Conservation (phyloP, 2,888 invertebrate genomes). For the Lasioglossum lativentre region DNA sequence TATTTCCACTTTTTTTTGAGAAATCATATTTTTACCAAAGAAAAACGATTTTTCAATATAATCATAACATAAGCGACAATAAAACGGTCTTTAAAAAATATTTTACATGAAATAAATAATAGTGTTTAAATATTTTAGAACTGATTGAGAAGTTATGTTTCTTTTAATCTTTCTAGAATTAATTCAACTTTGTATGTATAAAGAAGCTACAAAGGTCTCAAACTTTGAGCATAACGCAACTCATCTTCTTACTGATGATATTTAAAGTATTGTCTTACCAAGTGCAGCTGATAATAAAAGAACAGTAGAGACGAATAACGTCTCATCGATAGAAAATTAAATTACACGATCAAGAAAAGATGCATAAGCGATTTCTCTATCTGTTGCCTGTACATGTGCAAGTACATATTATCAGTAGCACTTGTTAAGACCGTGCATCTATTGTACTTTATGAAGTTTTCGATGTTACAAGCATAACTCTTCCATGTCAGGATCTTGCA, state of each 20-base stretch:
- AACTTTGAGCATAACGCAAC: not conserved
- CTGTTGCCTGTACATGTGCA: not conserved
- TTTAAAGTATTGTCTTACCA: not conserved
- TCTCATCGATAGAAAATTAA: not conserved
- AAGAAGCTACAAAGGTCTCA: not conserved
- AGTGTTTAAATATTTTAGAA: not conserved
- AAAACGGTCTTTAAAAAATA: not conserved
- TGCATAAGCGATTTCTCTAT: too few relatives aligned
- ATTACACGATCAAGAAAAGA: not conserved
- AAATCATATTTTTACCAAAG: too few relatives aligned
- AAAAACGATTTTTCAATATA: too few relatives aligned
- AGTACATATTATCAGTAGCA: not conserved
- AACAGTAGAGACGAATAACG: not conserved
- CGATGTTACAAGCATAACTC: slow-evolving; percentile 72
- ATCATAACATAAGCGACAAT: too few relatives aligned
- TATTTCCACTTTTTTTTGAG: not conserved
- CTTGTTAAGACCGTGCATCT: not conserved
- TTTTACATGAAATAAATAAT: not conserved
- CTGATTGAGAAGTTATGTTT: not conserved
- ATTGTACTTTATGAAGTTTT: not conserved
- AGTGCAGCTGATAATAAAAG: not conserved
- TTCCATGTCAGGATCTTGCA: slow-evolving; percentile 58
- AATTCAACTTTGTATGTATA: not conserved
- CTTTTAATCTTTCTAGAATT: not conserved
- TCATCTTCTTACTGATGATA: not conserved